These are phyloP conservation scores for Oscheius sp. DNA, from an alignment of 2,888 invertebrate genomes.

Conservation along the genomic window DNA sequence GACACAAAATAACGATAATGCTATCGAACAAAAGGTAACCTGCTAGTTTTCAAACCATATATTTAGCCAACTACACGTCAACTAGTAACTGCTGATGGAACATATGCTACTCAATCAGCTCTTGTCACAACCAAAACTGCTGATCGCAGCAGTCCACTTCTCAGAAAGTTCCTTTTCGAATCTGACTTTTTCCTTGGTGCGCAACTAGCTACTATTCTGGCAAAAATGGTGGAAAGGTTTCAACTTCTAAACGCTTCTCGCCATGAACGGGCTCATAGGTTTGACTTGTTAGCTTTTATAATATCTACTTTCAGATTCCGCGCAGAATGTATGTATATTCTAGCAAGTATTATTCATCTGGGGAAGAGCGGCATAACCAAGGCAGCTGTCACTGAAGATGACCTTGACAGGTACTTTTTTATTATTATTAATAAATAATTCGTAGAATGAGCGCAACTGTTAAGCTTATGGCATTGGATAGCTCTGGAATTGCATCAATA, in stretches of 20 bases:
- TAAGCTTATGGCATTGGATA: conserved; percentile 74
- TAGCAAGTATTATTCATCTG: conserved; percentile 85
- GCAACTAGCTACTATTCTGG: conserved; percentile 86
- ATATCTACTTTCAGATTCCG: conserved; percentile 44
- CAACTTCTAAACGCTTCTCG: conserved; percentile 60
- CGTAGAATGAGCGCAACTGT: conserved; percentile 69
- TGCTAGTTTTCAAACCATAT: not conserved
- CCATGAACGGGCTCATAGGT: conserved; percentile 32
- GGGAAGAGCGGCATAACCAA: conserved; percentile 78
- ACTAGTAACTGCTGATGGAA: conserved; percentile 96
- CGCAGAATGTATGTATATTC: conserved; percentile 86
- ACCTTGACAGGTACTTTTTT: conserved; percentile 80
- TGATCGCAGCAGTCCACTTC: conserved; percentile 44
- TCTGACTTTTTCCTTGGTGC: conserved; percentile 97
- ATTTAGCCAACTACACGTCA: conserved; percentile 70
- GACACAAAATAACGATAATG: conserved; percentile 76
- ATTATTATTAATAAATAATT: conserved; percentile 63
- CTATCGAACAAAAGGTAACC: conserved; percentile 75
- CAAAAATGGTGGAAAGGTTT: conserved; percentile 86
- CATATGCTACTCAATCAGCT: conserved; percentile 97
- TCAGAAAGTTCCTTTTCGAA: conserved; percentile 81
- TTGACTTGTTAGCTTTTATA: conserved; percentile 28
- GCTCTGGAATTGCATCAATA: conserved; percentile 78
- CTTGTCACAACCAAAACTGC: conserved; percentile 74
- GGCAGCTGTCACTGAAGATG: conserved; percentile 86